Evolutionary conservation across 2,888 invertebrate genomes (phyloP), one percentile per base, ranked within the genome.

Genomic region (Pyrgus malvae): DNA sequence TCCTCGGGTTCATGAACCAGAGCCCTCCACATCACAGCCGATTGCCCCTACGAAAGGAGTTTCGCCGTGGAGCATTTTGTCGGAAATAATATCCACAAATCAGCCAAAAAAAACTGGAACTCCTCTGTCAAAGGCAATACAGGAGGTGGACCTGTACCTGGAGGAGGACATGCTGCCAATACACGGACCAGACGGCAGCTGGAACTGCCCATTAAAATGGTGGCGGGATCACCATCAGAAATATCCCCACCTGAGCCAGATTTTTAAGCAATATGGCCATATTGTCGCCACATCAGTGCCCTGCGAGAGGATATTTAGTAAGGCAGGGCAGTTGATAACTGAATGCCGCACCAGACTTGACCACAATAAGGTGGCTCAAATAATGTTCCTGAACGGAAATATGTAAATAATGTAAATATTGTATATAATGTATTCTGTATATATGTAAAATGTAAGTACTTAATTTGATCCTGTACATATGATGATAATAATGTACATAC

Each of bases 271-370:
- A 1, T 53, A 61, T 25, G 56, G 59, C 1, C 61, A 64, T 21
- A 50, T 62, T 1, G 42, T 63, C 23, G 62, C 60, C 0, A 57
- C 61, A 1, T 65, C 61, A 1, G 63, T 63, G 12, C 63, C 60
- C 5, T 66, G 64, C 33, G 64, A 63, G 48, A 55, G 61, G 2
- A 58, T 66, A n/a, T 64, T 62, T 25, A 19, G 27, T 17, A 70
- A 50, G 63, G 65, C 6, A 63, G 66, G 68, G 0, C 23, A 31
- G 2, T 29, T 54, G 12, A 12, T 54, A 3, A 21, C 9, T 4
- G 25, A 54, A 11, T 29, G 46, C 9, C 41, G 50, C 8, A 31
- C 11, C 7, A 11, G 23, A 23, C 23, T 23, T 23, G 23, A 23
- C 23, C 23, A 23, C 23, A 23, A 23, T 23, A 23, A 23, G 6